Base-by-base conservation (phyloP, 92 coral and sea anemone species). In the Siderastrea radians region DNA sequence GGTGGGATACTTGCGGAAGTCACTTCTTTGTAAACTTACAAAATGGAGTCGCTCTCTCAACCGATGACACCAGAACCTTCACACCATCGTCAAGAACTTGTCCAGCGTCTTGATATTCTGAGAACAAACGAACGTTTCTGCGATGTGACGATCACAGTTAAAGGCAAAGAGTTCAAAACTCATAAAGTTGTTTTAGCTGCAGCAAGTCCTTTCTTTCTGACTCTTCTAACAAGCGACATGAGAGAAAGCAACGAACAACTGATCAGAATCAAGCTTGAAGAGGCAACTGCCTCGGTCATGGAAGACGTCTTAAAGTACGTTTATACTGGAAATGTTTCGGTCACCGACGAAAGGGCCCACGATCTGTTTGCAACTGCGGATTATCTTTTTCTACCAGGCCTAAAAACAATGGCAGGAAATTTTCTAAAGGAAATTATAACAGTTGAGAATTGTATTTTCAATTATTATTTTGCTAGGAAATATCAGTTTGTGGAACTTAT, bases 141-240 rank as follows among this genome's bases (percentile, higher is more conserved):
- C 3, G 66, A 61, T 61, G 4, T 61, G 2, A 61, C 66, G 10
- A 48, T 69, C 17, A 14, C 19, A 0, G 74, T 69, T 2, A 69
- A 69, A 46, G 53, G 50, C 3, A 46, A 46, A 69, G 74, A 69
- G 49, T 46, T 69, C 15, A 69, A 69, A 47, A 19, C 74, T 12
- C 51, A 69, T 52, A 69, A 69, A 69, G 74, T 45, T 69, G 74
- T 69, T 6, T 5, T 69, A 46, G 74, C 74, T 5, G 77, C 60
- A n/a, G 45, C 66, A 2, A 61, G 26, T 6, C 61, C 61, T 3
- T 55, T 55, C 61, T 55, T 55, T 8, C 61, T 55, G 61, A 55
- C 10, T 55, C 66, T 61, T 61, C 66, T 61, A 13, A 61, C 60
- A 1, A 72, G 15, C 43, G 77, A 72, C 77, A 72, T 72, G 77